Conservation (phyloP, 2,113 vertebrate genomes). For the Nesogale talazaci region DNA sequence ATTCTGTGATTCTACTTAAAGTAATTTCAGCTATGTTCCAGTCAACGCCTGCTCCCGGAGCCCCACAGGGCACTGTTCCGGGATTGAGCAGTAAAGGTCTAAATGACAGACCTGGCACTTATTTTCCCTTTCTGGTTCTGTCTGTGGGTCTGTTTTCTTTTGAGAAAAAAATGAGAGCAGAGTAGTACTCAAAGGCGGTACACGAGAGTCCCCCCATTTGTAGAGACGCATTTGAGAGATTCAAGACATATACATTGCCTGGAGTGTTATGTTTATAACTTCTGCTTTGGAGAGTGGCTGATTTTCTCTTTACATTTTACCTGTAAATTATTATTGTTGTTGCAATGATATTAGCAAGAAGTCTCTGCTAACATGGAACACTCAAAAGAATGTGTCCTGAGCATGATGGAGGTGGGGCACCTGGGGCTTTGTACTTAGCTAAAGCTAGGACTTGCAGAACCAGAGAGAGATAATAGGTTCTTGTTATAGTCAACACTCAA, state of each 20-base stretch:
- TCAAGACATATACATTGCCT: not conserved
- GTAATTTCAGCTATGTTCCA: too few species aligned
- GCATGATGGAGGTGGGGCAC: not conserved
- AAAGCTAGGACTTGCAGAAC: not conserved
- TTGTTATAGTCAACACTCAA: not conserved
- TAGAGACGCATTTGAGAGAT: conserved; percentile 21
- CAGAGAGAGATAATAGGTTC: not conserved
- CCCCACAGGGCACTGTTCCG: too few species aligned
- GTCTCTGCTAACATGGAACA: not conserved
- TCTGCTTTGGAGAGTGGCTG: not conserved
- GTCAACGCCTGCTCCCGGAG: too few species aligned
- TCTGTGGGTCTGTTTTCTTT: not conserved
- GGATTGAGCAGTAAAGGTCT: too few species aligned
- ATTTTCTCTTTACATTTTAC: not conserved
- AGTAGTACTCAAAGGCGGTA: not conserved
- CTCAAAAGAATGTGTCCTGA: not conserved
- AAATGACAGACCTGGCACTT: too few species aligned
- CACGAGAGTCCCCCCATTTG: not conserved
- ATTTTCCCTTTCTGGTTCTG: not conserved
- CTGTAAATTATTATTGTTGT: too few species aligned
- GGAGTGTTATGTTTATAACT: conserved; percentile 20
- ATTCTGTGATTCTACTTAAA: conserved; percentile 11
- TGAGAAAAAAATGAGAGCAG: not conserved
- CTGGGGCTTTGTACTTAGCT: not conserved
- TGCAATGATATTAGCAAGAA: not conserved